Evolutionary conservation across 1,140 invertebrate genomes (phyloP), one percentile per base, ranked within the genome.

Genomic region (Apis cerana): DNA sequence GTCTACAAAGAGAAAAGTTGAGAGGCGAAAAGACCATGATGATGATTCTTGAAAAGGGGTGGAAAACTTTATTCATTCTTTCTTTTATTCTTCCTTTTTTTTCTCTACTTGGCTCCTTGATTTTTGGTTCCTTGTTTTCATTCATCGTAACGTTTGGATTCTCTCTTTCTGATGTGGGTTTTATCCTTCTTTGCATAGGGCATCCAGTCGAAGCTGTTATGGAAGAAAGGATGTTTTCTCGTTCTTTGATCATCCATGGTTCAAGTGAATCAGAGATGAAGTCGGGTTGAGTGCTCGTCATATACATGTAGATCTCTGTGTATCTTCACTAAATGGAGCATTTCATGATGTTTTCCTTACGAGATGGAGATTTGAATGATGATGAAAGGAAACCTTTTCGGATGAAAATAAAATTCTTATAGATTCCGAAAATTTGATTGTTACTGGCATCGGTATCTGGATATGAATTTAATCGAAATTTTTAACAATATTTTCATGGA

Each of bases 1-100:
- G 84, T 90, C 86, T 88, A 88, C 77, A 83, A 85, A 85, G 59
- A 85, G 85, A 88, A 79, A 84, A 84, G 77, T 74, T 77, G 85
- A 70, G 68, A 58, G 54, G 17, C n/a, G 13, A 52, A 33, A n/a
- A 43, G 33, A 17, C 19, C 62, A 59, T 50, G 80, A 59, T 33
- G 80, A 87, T 80, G 82, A 74, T 61, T 75, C 70, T 87, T 54
- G 67, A 80, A 52, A 70, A 33, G 79, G 23, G 13, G 1, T 23
- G 23, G 71, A 69, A 54, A 70, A 5, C 11, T 56, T 54, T 43
- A 15, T 72, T 12, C 13, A 2, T 33, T 11, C 13, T 54, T 17
- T 70, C 23, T n/a, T 56, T 52, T 27, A 10, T 19, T 50, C 4
- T 17, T 48, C 67, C 67, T 61, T 21, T n/a, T 77, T 23, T 59